These are phyloP conservation scores for Chrysoperla carnea DNA, from an alignment of 1,140 invertebrate species.

Conservation along the genomic window DNA sequence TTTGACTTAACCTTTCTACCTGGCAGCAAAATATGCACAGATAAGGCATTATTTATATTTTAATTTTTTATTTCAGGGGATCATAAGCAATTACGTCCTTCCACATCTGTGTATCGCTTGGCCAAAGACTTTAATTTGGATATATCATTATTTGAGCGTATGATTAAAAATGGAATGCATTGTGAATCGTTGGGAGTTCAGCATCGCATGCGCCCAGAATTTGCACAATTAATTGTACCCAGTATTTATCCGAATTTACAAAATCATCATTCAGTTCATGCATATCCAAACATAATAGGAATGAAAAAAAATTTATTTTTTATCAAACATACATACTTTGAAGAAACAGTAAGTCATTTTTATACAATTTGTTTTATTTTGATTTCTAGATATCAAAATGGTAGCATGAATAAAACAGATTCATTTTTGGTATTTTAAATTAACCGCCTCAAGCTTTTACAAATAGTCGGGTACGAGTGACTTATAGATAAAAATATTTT, in stretches of 20 bases:
- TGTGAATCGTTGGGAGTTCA: slow-evolving; percentile 33
- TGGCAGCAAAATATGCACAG: too few relatives aligned
- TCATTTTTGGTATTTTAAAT: too few relatives aligned
- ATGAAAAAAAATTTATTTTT: slow-evolving; percentile 39
- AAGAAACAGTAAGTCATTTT: slow-evolving; percentile 19
- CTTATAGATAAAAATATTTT: too few relatives aligned
- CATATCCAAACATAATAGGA: slow-evolving; percentile 29
- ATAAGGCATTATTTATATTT: too few relatives aligned
- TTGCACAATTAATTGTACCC: slow-evolving; percentile 37
- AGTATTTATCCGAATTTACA: slow-evolving; percentile 36
- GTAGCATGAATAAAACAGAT: too few relatives aligned
- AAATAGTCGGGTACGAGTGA: too few relatives aligned
- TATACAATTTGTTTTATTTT: slow-evolving; percentile 8
- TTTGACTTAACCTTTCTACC: too few relatives aligned
- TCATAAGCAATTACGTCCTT: slow-evolving; percentile 55
- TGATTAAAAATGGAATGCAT: slow-evolving; percentile 37
- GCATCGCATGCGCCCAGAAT: slow-evolving; percentile 48
- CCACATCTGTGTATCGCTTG: slow-evolving; percentile 35
- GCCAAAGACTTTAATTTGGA: slow-evolving; percentile 40
- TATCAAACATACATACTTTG: slow-evolving; percentile 32
- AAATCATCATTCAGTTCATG: slow-evolving; percentile 31
- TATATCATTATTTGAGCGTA: slow-evolving; percentile 56
- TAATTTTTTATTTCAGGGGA: slow-evolving; percentile 46
- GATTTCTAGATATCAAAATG: slow-evolving; percentile 23
- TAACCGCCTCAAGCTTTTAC: too few relatives aligned